Percentiles rank a stretch among this genome's conserved stretches.
phyloP scores from a whole-genome alignment of 2,888 invertebrate species.

The Troilus luridus region DNA sequence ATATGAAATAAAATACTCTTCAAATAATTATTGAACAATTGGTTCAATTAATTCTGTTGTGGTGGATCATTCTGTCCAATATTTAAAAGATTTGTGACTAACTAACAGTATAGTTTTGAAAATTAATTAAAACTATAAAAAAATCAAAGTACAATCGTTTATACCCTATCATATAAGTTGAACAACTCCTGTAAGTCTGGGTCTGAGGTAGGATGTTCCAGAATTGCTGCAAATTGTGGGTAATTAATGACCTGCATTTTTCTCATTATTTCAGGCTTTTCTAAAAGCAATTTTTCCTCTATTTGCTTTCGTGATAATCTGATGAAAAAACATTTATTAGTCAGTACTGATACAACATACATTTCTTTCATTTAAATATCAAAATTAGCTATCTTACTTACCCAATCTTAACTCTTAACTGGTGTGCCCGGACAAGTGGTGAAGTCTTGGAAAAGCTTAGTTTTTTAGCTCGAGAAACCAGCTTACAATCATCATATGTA shows the following conservation, averaged over 20 bases:
- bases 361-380: neutral
- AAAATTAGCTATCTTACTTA: conserved; percentile 71
- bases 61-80: neutral
- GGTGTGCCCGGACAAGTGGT: conserved; percentile 83
- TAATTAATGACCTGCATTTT: conserved; percentile 68
- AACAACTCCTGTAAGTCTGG: conserved; percentile 75
- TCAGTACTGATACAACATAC: neutral
- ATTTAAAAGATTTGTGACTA: neutral
- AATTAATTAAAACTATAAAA: neutral
- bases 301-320: conserved; percentile 67
- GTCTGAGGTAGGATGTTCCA: conserved; percentile 75
- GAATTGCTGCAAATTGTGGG: conserved; percentile 76
- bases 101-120: neutral
- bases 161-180: conserved; percentile 76
- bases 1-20: too few relatives aligned
- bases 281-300: conserved; percentile 68
- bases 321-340: conserved; percentile 47
- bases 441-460: conserved; percentile 84
- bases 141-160: neutral
- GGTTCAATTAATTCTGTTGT: neutral
- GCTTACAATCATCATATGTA: conserved; percentile 91
- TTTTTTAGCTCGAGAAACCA: conserved; percentile 87
- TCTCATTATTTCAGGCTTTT: conserved; percentile 63
- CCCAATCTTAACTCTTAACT: conserved; percentile 83
- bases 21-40: too few relatives aligned